phyloP scores from a whole-genome alignment of 2,797 vertebrate species.

The Phyllotis vaccarum region DNA sequence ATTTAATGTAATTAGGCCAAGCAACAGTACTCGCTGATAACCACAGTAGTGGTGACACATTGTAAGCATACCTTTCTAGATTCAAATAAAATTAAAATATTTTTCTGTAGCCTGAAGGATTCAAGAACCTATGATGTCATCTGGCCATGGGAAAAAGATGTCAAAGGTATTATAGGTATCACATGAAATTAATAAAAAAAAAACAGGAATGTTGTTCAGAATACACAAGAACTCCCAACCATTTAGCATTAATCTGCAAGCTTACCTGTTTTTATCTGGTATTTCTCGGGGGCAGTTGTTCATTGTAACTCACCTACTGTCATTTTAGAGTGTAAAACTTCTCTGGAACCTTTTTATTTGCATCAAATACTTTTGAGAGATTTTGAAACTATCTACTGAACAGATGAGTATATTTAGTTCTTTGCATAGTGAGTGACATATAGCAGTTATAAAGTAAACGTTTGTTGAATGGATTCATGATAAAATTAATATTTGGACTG shows the following conservation, averaged over 20 bases:
- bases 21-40: neutral
- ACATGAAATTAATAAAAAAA: neutral
- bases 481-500: neutral
- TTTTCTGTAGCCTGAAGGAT: neutral
- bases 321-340: neutral
- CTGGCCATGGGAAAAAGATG: neutral
- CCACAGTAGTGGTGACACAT: neutral
- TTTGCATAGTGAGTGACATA: neutral
- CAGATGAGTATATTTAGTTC: neutral
- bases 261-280: neutral
- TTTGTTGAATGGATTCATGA: neutral
- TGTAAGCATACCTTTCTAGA: neutral
- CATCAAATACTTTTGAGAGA: neutral
- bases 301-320: neutral
- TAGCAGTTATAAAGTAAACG: neutral
- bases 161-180: neutral
- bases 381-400: neutral
- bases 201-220: neutral
- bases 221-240: neutral
- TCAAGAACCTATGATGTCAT: neutral
- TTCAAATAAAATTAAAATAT: slow-evolving; percentile 28
- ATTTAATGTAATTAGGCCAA: slow-evolving; percentile 45
- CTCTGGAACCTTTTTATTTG: neutral
- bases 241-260: neutral
- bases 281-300: neutral